Evolutionary conservation across 2,797 vertebrate species (phyloP).

Genomic region (Masticophis lateralis): DNA sequence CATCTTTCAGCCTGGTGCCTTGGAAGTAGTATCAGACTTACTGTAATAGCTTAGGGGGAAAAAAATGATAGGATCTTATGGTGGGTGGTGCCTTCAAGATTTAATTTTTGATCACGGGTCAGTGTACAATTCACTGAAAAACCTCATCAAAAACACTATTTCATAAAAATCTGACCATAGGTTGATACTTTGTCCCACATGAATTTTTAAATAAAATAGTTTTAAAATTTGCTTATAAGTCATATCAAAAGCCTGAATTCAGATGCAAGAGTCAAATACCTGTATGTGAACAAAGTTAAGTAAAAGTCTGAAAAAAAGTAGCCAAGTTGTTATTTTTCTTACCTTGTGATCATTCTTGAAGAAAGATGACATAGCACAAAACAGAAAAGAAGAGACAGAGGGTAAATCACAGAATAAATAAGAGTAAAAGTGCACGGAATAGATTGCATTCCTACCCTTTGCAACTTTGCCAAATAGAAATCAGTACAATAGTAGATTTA

Average conservation of each 20-base stretch:
- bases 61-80: conserved; percentile 21
- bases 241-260: not conserved
- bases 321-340: not conserved
- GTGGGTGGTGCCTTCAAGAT: not conserved
- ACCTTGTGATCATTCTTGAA: not conserved
- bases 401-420: not conserved
- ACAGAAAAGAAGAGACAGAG: not conserved
- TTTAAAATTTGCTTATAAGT: not conserved
- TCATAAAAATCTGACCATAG: conserved; percentile 1
- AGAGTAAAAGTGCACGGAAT: not conserved
- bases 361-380: not conserved
- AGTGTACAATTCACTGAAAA: not conserved
- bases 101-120: not conserved
- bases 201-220: not conserved
- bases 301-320: not conserved
- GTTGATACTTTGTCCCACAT: not conserved
- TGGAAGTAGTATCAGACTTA: conserved; percentile 41
- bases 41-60: conserved; percentile 12
- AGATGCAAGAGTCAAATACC: not conserved
- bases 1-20: conserved; percentile 49
- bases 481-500: not conserved
- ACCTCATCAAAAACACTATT: conserved; percentile 9
- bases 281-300: not conserved
- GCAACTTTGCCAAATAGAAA: not conserved
- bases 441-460: not conserved